Evolutionary conservation across 2,797 vertebrate genomes (phyloP), one percentile per base, ranked within the genome.

Genomic region (Apogon hyalosoma): DNA sequence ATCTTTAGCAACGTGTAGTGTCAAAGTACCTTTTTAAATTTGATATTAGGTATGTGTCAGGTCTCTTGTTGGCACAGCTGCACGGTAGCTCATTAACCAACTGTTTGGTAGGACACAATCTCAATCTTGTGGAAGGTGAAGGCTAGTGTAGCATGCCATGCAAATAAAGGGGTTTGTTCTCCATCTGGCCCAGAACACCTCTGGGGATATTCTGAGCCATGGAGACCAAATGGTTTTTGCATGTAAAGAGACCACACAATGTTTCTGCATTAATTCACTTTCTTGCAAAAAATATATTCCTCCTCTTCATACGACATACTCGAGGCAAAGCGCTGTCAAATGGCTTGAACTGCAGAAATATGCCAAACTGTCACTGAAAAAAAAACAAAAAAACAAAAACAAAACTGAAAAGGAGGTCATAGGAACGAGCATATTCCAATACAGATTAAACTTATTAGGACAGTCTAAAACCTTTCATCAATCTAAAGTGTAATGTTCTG

Each of bases 41-140:
- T 80, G 43, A 71, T 68, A 78, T 86, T 82, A 85, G 65, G 70
- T 88, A 63, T 77, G 80, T 83, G 83, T 88, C 76, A 82, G 69
- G 76, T 87, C 60, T 81, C 64, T 63, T 73, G 84, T 86, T 89
- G 89, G 89, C 84, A 66, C 57, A 62, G 86, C 55, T 86, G 82
- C 85, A 82, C 79, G 80, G 75, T 19, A 83, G 84, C 85, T 90
- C 87, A 87, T 90, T 93, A 90, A 86, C 83, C 80, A 90, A 91
- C 85, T 91, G 90, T 87, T 91, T 87, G 83, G 77, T 86, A 69
- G 82, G 84, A 90, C 79, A 77, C 78, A 82, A 85, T 90, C 88
- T 89, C 83, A 86, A 85, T 89, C 77, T 82, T 77, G 85, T 63
- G 66, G 84, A 90, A 89, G 85, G 86, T 88, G 87, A 88, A 87